Conservation (phyloP, 2,797 vertebrate genomes). For the Sphenopsis melanotis region DNA sequence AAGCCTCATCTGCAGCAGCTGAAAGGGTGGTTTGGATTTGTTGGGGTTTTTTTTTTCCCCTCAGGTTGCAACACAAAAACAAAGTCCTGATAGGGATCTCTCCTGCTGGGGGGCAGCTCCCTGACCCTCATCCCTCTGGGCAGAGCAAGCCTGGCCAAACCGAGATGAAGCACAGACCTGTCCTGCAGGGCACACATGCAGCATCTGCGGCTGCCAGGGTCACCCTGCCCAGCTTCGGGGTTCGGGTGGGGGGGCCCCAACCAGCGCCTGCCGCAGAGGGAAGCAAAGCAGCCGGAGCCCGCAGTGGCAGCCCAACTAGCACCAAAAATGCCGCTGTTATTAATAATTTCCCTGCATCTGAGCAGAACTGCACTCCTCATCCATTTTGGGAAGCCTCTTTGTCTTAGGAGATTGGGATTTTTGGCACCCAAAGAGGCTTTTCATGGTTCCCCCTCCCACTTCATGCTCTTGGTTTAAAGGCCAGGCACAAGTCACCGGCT, state of each 20-base stretch:
- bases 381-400: conserved; percentile 30
- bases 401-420: background rate
- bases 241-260: background rate
- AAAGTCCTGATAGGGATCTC: conserved; percentile 21
- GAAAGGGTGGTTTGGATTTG: background rate
- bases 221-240: background rate
- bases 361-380: background rate
- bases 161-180: background rate
- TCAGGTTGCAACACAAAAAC: conserved; percentile 40
- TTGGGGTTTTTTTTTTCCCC: background rate
- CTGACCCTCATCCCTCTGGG: background rate
- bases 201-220: background rate
- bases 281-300: background rate
- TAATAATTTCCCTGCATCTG: conserved; percentile 25
- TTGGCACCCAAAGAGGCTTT: background rate
- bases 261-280: accelerated
- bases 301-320: background rate
- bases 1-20: background rate
- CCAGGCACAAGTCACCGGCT: background rate
- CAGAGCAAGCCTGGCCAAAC: background rate
- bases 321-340: background rate
- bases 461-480: background rate
- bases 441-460: background rate
- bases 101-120: background rate
- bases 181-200: background rate